Percentiles rank a stretch among this genome's conserved stretches.
Evolutionary conservation across 2,888 invertebrate genomes (phyloP).

Genomic region (Sinhomidia bicolor): DNA sequence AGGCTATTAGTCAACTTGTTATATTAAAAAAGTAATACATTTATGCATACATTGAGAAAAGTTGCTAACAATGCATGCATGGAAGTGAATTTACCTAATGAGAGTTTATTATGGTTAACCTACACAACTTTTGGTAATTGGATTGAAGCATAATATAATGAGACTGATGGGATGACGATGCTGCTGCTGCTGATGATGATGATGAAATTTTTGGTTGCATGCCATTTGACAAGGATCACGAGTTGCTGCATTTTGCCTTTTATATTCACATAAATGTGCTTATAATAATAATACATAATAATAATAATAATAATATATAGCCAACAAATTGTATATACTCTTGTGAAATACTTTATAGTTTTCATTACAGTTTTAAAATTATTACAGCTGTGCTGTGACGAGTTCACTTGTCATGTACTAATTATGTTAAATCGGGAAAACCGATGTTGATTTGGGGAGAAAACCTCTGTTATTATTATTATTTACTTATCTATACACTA

Average conservation of each 20-base stretch:
- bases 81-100: slow-evolving; percentile 55
- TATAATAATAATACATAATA: too few relatives aligned
- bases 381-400: neutral
- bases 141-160: slow-evolving; percentile 69
- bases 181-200: slow-evolving; percentile 18
- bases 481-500: neutral
- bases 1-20: slow-evolving; percentile 48
- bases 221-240: too few relatives aligned
- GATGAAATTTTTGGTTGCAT: slow-evolving; percentile 49
- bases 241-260: neutral
- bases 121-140: slow-evolving; percentile 65
- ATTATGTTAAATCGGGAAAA: slow-evolving; percentile 64
- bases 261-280: too few relatives aligned
- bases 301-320: neutral
- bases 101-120: slow-evolving; percentile 72
- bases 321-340: slow-evolving; percentile 1
- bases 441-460: slow-evolving; percentile 45
- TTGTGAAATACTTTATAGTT: neutral
- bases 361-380: neutral
- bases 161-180: slow-evolving; percentile 61
- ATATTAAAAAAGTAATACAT: neutral
- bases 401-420: slow-evolving; percentile 60
- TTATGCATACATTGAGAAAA: neutral
- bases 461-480: slow-evolving; percentile 37
- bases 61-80: slow-evolving; percentile 17